Evolutionary conservation across 2,797 vertebrate species (phyloP), one percentile per base, ranked within the genome.

Genomic region (Discoglossus pictus): DNA sequence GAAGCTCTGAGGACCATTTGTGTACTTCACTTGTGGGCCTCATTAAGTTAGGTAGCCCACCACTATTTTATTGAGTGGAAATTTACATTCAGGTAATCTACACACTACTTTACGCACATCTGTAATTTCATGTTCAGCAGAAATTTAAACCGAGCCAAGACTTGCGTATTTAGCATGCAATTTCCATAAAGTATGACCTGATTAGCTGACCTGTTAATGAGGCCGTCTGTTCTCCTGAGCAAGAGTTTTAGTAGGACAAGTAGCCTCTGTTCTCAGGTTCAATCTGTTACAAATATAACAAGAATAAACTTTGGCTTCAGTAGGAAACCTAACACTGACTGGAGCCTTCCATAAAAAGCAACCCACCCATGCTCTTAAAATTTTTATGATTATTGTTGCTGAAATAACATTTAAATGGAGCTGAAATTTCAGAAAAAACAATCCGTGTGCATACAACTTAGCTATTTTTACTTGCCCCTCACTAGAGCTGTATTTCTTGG

Each of bases 311-410:
- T 63, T 71, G 68, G 68, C 68, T 71, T 71, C 60, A 64, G 46
- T 20, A 47, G 63, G 68, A 71, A 71, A 71, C 68, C 61, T 71
- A 51, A 71, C 68, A 71, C 68, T 61, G 68, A 63, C 53, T 71
- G 68, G 51, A 71, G 55, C 68, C 61, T 71, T 71, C 68, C 68
- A 71, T 71, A 71, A 71, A 71, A 71, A 71, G 68, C 61, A 71
- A 71, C 68, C 68, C 68, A 71, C 68, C 68, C 68, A 71, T 64
- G 68, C 68, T 71, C 68, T 71, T 71, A 71, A 71, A 71, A 71
- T 40, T 64, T 71, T 71, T 71, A 71, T 71, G 68, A 71, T 71
- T 71, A 71, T 71, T 71, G 68, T 71, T 71, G 68, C 68, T 71
- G 68, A 71, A 71, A 71, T 71, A 71, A 71, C 68, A 71, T 71